phyloP scores from a whole-genome alignment of 2,113 vertebrate genomes.

The Ornithorhynchus anatinus region DNA sequence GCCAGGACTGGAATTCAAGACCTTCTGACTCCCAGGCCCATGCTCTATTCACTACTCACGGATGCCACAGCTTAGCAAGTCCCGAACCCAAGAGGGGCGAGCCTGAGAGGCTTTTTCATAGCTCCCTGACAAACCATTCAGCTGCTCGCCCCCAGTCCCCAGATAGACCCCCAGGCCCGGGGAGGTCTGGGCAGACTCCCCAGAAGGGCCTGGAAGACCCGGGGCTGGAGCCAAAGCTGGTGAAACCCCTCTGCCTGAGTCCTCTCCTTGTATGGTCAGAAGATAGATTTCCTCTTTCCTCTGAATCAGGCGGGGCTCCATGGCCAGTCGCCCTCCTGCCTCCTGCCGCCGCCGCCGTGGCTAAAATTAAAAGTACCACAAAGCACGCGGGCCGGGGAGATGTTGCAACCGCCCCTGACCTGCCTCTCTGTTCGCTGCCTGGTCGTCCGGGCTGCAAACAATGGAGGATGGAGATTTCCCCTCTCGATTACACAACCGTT shows the following conservation, averaged over 20 bases:
- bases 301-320: constrained; percentile 44
- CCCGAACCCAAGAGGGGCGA: too few species aligned
- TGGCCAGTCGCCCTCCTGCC: constrained; percentile 35
- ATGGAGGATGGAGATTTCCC: constrained; percentile 66
- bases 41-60: too few species aligned
- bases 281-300: constrained; percentile 64
- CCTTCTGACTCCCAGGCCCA: too few species aligned
- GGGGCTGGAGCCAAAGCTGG: too few species aligned
- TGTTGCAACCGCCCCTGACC: constrained; percentile 59
- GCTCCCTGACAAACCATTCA: too few species aligned
- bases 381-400: constrained; percentile 39
- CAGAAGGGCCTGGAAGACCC: constrained; percentile 23
- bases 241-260: too few species aligned
- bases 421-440: constrained; percentile 45
- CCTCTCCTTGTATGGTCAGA: constrained; percentile 66
- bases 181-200: not conserved
- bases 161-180: too few species aligned
- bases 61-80: too few species aligned
- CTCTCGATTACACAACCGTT: constrained; percentile 61
- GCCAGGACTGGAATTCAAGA: too few species aligned
- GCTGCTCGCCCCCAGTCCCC: too few species aligned
- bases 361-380: constrained; percentile 69
- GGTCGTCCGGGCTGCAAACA: constrained; percentile 55
- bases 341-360: too few species aligned
- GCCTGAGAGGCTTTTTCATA: too few species aligned